These are phyloP conservation scores for Aricia artaxerxes DNA, from an alignment of 2,888 invertebrate genomes.

Conservation along the genomic window DNA sequence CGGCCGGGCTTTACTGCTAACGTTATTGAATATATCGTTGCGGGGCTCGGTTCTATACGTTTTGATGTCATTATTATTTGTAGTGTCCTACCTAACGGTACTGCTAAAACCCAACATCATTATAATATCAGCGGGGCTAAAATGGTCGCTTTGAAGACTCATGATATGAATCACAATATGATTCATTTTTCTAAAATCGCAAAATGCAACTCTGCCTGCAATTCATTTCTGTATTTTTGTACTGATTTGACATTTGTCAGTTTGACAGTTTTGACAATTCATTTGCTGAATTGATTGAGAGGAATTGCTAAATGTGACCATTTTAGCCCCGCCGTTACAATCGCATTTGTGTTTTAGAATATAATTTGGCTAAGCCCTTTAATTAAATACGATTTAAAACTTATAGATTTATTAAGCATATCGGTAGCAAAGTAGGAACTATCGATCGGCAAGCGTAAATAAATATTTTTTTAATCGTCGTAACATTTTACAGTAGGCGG, in stretches of 20 bases:
- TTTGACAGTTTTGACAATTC: too few relatives aligned
- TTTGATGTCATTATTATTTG: conserved; percentile 18
- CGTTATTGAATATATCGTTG: conserved; percentile 14
- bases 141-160: too few relatives aligned
- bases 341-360: neutral
- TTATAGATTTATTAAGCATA: too few relatives aligned
- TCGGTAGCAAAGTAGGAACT: neutral
- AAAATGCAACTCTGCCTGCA: too few relatives aligned
- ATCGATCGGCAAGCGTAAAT: neutral
- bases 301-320: too few relatives aligned
- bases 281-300: too few relatives aligned
- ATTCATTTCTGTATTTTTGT: too few relatives aligned
- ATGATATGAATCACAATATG: too few relatives aligned
- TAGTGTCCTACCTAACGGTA: conserved; percentile 1
- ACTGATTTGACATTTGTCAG: too few relatives aligned
- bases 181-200: too few relatives aligned
- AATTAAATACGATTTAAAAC: neutral
- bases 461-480: neutral
- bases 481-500: neutral
- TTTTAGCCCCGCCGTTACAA: too few relatives aligned
- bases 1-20: neutral
- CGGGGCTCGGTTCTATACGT: conserved; percentile 10
- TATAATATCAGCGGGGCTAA: neutral
- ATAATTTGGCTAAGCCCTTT: neutral
- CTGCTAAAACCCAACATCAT: neutral